These are phyloP conservation scores for Cryptocheilus praepositus DNA, from an alignment of 2,888 invertebrate species.

Conservation along the genomic window DNA sequence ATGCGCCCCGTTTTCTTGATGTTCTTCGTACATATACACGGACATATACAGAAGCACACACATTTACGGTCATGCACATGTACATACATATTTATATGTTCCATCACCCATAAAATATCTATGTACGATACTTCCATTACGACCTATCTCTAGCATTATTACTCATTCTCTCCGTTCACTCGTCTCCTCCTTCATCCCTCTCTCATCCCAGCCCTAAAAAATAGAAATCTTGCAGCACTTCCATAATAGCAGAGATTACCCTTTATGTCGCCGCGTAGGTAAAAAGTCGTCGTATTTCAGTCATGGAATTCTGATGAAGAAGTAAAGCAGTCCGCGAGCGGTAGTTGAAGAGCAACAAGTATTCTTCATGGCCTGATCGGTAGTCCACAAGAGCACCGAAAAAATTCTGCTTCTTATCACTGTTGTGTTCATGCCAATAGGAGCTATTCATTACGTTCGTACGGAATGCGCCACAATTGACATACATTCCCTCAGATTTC, in stretches of 20 bases:
- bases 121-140: background rate
- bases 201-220: background rate
- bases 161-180: background rate
- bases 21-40: background rate
- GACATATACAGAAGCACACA: too few species aligned
- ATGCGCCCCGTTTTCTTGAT: background rate
- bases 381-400: slow-evolving; percentile 10
- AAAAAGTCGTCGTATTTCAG: slow-evolving; percentile 26
- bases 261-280: slow-evolving; percentile 17
- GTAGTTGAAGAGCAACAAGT: slow-evolving; percentile 22
- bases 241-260: slow-evolving; percentile 18
- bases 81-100: background rate
- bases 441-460: too few species aligned
- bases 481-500: too few species aligned
- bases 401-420: background rate
- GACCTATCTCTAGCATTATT: background rate
- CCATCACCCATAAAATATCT: background rate
- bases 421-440: too few species aligned
- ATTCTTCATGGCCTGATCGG: slow-evolving; percentile 3
- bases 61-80: background rate
- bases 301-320: slow-evolving; percentile 22
- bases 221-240: slow-evolving; percentile 11
- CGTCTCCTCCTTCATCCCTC: background rate
- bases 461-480: too few species aligned
- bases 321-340: slow-evolving; percentile 17